These are phyloP conservation scores for Polydrusus pterygomalis DNA, from an alignment of 2,888 invertebrate species.

Conservation along the genomic window DNA sequence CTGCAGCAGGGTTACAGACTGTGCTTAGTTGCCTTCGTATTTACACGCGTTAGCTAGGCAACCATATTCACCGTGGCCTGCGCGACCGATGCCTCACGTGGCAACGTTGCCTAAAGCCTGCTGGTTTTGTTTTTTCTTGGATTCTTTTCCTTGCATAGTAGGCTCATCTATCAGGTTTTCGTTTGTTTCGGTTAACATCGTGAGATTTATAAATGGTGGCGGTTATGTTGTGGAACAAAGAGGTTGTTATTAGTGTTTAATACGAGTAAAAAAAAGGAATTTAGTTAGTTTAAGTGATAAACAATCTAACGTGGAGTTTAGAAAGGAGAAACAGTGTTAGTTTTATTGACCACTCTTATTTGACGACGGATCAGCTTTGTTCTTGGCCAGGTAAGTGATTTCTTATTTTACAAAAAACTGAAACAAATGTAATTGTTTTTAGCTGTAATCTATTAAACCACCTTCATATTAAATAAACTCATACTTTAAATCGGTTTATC, in stretches of 20 bases:
- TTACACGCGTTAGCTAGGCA: constrained; percentile 36
- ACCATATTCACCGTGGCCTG: constrained; percentile 35
- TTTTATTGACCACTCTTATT: not conserved
- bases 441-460: not conserved
- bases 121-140: constrained; percentile 39
- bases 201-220: constrained; percentile 39
- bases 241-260: constrained; percentile 27
- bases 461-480: not conserved
- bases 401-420: not conserved
- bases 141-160: constrained; percentile 34
- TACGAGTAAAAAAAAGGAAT: constrained; percentile 25
- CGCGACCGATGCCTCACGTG: constrained; percentile 40
- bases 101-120: constrained; percentile 48
- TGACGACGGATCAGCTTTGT: constrained; percentile 8
- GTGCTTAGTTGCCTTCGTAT: constrained; percentile 41
- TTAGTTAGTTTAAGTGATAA: constrained; percentile 26
- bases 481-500: not conserved
- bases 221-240: constrained; percentile 48
- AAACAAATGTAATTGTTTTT: not conserved
- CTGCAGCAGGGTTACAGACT: constrained; percentile 48
- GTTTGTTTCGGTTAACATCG: constrained; percentile 35
- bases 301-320: constrained; percentile 12
- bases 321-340: constrained; percentile 1
- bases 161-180: constrained; percentile 36
- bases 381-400: not conserved